Evolutionary conservation across 2,797 vertebrate genomes (phyloP).

Genomic region (Novumbra hubbsi): DNA sequence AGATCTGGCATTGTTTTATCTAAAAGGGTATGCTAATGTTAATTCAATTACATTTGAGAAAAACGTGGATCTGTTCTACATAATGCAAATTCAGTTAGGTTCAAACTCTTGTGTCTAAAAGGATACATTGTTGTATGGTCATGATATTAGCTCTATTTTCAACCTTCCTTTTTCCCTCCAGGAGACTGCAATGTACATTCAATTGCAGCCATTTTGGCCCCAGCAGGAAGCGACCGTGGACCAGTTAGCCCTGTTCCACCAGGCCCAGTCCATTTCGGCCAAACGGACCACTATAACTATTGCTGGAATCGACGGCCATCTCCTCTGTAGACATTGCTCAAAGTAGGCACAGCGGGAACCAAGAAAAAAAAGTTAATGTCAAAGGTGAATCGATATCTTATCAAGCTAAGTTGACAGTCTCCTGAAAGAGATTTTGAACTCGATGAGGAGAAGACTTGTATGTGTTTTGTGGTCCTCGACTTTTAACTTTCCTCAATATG

Average conservation of each 20-base stretch:
- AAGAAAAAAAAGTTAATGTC: background rate
- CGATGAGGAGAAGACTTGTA: background rate
- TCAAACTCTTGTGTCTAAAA: too few relatives aligned
- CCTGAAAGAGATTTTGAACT: slow-evolving; percentile 24
- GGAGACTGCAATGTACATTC: slow-evolving; percentile 69
- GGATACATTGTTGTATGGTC: too few relatives aligned
- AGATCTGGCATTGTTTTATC: too few relatives aligned
- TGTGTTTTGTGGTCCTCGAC: slow-evolving; percentile 42
- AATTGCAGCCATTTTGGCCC: slow-evolving; percentile 42
- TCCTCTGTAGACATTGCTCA: slow-evolving; percentile 24
- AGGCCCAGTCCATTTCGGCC: slow-evolving; percentile 32
- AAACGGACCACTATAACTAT: slow-evolving; percentile 26
- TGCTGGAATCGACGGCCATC: slow-evolving; percentile 19
- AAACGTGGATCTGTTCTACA: too few relatives aligned
- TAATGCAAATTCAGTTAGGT: too few relatives aligned
- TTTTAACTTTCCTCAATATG: slow-evolving; percentile 41
- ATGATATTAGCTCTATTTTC: too few relatives aligned
- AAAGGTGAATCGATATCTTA: slow-evolving; percentile 2
- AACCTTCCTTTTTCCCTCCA: slow-evolving; percentile 24
- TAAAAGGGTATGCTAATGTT: too few relatives aligned
- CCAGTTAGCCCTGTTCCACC: slow-evolving; percentile 6
- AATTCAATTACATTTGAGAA: too few relatives aligned
- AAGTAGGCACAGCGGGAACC: background rate
- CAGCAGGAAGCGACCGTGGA: slow-evolving; percentile 17
- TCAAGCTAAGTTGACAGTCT: slow-evolving; percentile 31